Conservation (phyloP, 2,113 vertebrate species). For the Phalacrocorax brasilianus region DNA sequence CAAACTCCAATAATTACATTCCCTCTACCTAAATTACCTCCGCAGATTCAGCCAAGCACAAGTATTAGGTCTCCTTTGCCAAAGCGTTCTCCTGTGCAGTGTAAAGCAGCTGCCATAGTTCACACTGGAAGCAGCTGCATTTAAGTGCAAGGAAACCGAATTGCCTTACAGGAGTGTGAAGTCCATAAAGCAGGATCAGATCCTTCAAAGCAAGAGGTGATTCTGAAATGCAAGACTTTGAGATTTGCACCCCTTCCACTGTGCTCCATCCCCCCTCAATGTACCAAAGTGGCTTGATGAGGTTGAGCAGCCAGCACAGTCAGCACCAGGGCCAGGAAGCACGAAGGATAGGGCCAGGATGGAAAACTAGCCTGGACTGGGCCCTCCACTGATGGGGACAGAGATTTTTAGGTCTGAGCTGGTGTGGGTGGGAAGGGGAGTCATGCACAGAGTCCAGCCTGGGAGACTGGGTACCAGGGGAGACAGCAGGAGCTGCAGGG, state of each 20-base stretch:
- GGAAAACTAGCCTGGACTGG: background rate
- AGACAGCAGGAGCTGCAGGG: background rate
- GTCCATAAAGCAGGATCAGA: fast-evolving
- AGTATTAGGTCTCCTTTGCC: background rate
- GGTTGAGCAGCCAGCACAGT: background rate
- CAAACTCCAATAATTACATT: background rate
- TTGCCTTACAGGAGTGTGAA: background rate
- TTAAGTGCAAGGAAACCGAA: background rate
- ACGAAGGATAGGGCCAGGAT: background rate
- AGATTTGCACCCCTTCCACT: background rate
- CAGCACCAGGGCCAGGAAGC: background rate
- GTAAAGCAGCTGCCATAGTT: background rate
- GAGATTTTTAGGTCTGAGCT: background rate
- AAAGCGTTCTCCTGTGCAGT: background rate
- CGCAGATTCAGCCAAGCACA: background rate
- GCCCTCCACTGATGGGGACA: background rate
- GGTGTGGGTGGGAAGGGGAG: fast-evolving
- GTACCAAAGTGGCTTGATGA: background rate
- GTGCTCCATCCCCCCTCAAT: background rate
- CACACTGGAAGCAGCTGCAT: background rate
- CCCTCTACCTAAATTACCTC: conserved; percentile 1
- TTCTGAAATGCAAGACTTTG: background rate
- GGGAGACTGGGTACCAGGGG: background rate
- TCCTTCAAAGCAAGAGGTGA: background rate
- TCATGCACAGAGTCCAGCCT: background rate